Conservation (phyloP, 2,888 invertebrate species). For the Allophyes oxyacanthae region DNA sequence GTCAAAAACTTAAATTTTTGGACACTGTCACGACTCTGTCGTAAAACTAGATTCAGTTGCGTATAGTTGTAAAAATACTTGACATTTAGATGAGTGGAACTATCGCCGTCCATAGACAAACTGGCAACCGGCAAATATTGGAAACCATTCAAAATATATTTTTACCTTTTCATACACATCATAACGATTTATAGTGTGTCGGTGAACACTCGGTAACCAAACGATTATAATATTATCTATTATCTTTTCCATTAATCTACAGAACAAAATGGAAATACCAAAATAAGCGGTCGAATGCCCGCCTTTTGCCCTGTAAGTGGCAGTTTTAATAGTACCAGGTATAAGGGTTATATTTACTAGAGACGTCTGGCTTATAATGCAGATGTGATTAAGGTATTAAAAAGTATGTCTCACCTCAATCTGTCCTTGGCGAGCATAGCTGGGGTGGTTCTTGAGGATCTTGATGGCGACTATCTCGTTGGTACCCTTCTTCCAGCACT, state of each 20-base stretch:
- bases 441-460: conserved; percentile 99
- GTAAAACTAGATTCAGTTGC: neutral
- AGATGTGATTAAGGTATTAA: too few species aligned
- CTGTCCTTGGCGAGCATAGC: conserved; percentile 99
- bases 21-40: conserved; percentile 1
- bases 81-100: conserved; percentile 7
- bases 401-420: conserved; percentile 93
- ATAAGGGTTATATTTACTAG: too few species aligned
- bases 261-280: too few species aligned
- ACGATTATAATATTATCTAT: too few species aligned
- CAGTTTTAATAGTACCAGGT: neutral
- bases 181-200: neutral
- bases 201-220: too few species aligned
- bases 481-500: conserved; percentile 99
- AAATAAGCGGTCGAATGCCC: too few species aligned
- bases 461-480: conserved; percentile 99
- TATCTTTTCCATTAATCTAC: too few species aligned
- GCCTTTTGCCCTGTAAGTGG: neutral
- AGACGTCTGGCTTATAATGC: too few species aligned
- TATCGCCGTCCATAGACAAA: conserved; percentile 28
- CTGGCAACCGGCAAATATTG: conserved; percentile 30
- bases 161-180: conserved; percentile 26
- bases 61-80: conserved; percentile 8
- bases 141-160: conserved; percentile 45
- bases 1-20: conserved; percentile 12